Base-by-base conservation (phyloP, 2,888 invertebrate species). In the Gisinianus flammeolus region DNA sequence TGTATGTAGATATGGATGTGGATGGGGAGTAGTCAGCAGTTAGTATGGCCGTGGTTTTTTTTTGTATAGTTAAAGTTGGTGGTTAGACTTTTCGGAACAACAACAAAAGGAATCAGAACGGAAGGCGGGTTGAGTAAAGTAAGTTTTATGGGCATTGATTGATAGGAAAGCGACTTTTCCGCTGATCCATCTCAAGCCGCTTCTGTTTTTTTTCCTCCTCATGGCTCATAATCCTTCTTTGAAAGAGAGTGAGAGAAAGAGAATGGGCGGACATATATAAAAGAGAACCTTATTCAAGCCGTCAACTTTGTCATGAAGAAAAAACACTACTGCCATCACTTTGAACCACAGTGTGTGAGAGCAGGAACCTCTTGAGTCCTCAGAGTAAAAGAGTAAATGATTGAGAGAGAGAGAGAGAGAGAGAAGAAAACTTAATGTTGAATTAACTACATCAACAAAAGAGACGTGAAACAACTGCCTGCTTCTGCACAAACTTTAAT, bases 91-190 rank as follows among this genome's bases (percentile, higher is more conserved):
- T n/a, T n/a, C n/a, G n/a, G n/a, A n/a, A n/a, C n/a, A n/a, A n/a
- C n/a, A n/a, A n/a, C n/a, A n/a, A n/a, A n/a, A n/a, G n/a, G n/a
- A n/a, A n/a, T n/a, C n/a, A n/a, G n/a, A n/a, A n/a, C n/a, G n/a
- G n/a, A n/a, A n/a, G n/a, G n/a, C n/a, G n/a, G n/a, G n/a, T n/a
- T n/a, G n/a, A n/a, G n/a, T n/a, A n/a, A 67, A 67, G 70, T 70
- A 70, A 54, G 54, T 70, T 70, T 70, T 54, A 70, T 54, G 28
- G 28, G 70, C 54, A 70, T 54, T 70, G 70, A 70, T 70, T 70
- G 54, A 70, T 70, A 70, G 70, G 70, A 70, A 54, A 54, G 54
- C 12, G 54, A 70, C 70, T 70, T 70, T 62, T 70, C 28, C 30
- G 54, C 70, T 70, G 54, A 70, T 70, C 70, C 52, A 54, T 70